Base-by-base conservation (phyloP, 1,140 invertebrate species). In the Diachasma alloeum region DNA sequence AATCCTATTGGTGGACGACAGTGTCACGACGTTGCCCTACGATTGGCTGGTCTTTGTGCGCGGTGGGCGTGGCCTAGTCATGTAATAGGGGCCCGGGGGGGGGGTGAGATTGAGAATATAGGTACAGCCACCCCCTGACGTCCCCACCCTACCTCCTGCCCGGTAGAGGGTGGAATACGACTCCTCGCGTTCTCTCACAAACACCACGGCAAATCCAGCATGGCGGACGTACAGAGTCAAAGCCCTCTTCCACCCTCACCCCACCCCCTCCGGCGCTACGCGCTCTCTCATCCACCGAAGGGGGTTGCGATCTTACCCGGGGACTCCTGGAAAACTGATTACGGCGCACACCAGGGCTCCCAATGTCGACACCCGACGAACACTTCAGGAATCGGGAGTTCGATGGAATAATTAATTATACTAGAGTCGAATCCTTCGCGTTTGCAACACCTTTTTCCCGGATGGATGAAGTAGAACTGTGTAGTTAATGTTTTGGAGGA, bases 1-100 rank as follows among this genome's bases (percentile, higher is more conserved):
- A 90, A 90, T 89, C 87, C 88, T 89, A 90, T 89, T 89, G 88
- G 88, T 87, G 87, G 87, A 90, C 81, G 86, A 84, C 82, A 84
- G 84, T 83, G 82, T 89, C 87, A 87, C 86, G 86, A 86, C 81
- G 82, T 89, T 82, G 81, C 74, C 80, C 72, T 80, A 81, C 85
- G 82, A 90, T 90, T 90, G 87, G 88, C 85, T 79, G 79, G 77
- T 77, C 71, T 73, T 53, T 75, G 80, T 79, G 78, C 19, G 70
- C 48, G 37, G 72, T 68, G 81, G 87, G 87, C 87, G 87, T 88
- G 87, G 88, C 76, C 68, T 53, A 17, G 19, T 70, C 46, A 26
- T 37, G 22, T 68, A 74, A 69, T 68, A 66, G 26, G 3, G 31
- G n/a, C n/a, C 17, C 53, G 76, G 69, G 42, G 66, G 26, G 24